Base-by-base conservation (phyloP, 1,140 invertebrate species). In the Drosophila quadrilineata region DNA sequence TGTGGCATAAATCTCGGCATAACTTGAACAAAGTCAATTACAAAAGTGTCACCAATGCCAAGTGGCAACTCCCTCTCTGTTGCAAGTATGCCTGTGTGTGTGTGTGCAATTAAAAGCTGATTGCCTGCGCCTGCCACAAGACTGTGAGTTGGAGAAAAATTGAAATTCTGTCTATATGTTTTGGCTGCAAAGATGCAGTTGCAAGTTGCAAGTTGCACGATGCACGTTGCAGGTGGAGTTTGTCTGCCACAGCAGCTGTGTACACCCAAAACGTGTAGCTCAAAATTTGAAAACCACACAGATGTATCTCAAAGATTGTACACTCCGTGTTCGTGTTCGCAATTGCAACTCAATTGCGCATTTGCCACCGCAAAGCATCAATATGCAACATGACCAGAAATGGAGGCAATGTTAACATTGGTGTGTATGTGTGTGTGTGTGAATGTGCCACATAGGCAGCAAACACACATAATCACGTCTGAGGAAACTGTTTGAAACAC, bases 331-430 rank as follows among this genome's bases (percentile, higher is more conserved):
- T 65, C 74, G 77, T 84, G 70, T 74, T 79, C 52, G 66, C 68
- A 79, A 87, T 87, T 87, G 84, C 77, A 84, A 75, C 77, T 88
- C 75, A 88, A 88, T 87, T 88, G 85, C 77, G 79, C 77, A 79
- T 73, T 84, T 87, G 67, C 72, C 75, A 85, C 85, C 85, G 71
- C 85, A 87, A n/a, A 88, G 62, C 75, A 85, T 72, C 85, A 87
- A 87, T 77, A 76, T 73, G 48, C 63, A 38, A 49, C 40, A 56
- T 36, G 48, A 19, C 29, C 43, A 29, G n/a, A 57, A 28, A 38
- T 22, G 29, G 50, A 10, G 40, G 40, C 40, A 21, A 14, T 9
- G 26, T 17, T 38, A 8, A 10, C 35, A 62, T 53, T n/a, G n/a
- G n/a, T n/a, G n/a, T n/a, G n/a, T n/a, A n/a, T n/a, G n/a, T n/a